Percentiles rank a stretch among this genome's conserved stretches.
These are phyloP conservation scores for Macrophya annulata DNA, from an alignment of 2,888 invertebrate genomes.

Conservation along the genomic window DNA sequence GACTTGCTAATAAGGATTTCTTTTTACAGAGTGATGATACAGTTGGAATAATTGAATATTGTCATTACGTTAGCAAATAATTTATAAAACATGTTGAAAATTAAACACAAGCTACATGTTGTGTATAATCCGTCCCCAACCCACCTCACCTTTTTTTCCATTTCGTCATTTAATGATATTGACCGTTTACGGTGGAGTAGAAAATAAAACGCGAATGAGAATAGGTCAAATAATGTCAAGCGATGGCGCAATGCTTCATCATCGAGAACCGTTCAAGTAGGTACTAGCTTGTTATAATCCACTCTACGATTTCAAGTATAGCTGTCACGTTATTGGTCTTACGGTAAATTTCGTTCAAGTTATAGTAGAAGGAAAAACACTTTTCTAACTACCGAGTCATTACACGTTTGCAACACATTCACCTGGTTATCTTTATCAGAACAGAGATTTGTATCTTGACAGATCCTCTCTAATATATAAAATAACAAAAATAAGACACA, in stretches of 20 bases:
- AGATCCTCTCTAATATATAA: not conserved
- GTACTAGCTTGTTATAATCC: not conserved
- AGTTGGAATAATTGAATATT: constrained; percentile 2
- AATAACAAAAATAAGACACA: not conserved
- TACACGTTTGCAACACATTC: not conserved
- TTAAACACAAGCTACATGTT: not conserved
- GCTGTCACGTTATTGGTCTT: constrained; percentile 24
- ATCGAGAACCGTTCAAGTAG: constrained; percentile 21
- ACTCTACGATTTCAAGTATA: constrained; percentile 27
- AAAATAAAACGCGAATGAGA: not conserved
- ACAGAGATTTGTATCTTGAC: not conserved
- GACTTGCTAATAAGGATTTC: not conserved
- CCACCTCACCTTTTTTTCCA: not conserved
- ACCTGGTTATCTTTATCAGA: not conserved
- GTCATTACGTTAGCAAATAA: not conserved
- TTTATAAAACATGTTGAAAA: not conserved
- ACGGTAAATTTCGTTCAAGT: constrained; percentile 40
- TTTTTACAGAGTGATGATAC: not conserved
- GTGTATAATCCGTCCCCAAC: not conserved
- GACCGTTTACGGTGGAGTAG: not conserved
- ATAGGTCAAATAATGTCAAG: constrained; percentile 26
- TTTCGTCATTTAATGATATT: not conserved
- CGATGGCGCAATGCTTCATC: not conserved
- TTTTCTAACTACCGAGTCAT: constrained; percentile 6
- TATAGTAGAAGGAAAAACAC: constrained; percentile 2